Percentiles rank a stretch among this genome's conserved stretches.
Evolutionary conservation across 2,113 vertebrate species (phyloP).

Genomic region (Entelurus aequoreus): DNA sequence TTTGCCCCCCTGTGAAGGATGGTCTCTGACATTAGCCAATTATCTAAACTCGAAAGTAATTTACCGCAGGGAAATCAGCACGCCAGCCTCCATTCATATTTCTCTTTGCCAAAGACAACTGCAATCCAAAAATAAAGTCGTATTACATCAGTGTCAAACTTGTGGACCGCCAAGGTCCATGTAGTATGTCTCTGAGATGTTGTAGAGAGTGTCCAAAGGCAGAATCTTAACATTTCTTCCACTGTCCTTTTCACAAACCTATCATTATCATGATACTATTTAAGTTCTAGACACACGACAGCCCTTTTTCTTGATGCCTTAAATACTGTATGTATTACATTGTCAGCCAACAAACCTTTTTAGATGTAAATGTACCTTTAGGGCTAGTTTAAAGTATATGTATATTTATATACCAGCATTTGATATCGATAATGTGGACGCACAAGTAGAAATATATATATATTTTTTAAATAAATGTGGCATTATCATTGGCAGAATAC

Average conservation of each 20-base stretch:
- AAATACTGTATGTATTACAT: too few relatives aligned
- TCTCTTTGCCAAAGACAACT: conserved; percentile 24
- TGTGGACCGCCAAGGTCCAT: conserved; percentile 4
- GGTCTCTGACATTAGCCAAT: conserved; percentile 12
- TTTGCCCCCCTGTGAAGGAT: conserved; percentile 5
- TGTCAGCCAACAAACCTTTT: too few relatives aligned
- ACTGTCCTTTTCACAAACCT: too few relatives aligned
- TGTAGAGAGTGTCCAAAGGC: too few relatives aligned
- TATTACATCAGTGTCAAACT: conserved; percentile 17
- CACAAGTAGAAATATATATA: conserved; percentile 26
- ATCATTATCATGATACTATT: not conserved
- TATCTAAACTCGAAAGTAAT: conserved; percentile 28
- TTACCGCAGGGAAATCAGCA: conserved; percentile 25
- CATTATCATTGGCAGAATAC: too few relatives aligned
- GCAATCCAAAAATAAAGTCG: conserved; percentile 24
- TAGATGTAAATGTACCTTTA: too few relatives aligned
- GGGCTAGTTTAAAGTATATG: too few relatives aligned
- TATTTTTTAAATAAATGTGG: not conserved
- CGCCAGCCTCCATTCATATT: conserved; percentile 30
- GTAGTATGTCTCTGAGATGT: not conserved
- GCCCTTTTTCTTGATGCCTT: too few relatives aligned
- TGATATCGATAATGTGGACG: too few relatives aligned
- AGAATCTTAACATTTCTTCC: not conserved
- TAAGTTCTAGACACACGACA: not conserved
- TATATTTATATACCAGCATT: too few relatives aligned